Base-by-base conservation (phyloP, 2,888 invertebrate species). In the Glaucopsyche alexis region DNA sequence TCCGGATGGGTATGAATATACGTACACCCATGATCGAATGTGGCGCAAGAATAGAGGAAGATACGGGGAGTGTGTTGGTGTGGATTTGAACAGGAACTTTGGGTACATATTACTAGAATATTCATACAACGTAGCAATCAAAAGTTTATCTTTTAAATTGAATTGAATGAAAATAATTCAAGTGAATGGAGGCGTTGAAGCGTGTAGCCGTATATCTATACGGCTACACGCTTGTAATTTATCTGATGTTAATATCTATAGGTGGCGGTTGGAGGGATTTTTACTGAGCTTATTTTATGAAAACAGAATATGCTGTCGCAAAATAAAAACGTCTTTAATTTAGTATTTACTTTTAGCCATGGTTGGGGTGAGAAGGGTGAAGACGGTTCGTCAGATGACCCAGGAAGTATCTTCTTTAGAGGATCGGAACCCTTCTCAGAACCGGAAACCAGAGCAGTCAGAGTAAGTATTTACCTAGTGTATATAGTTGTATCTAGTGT, bases 1-100 rank as follows among this genome's bases (percentile, higher is more conserved):
- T 86, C 97, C 97, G 9, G 97, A 98, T 84, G 97, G 98, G 2
- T 98, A 98, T 84, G 97, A 96, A 81, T 97, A 96, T 86, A 95
- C 97, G 0, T 97, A 97, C 85, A 95, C 94, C 0, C 93, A 93
- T 14, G 97, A 97, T 84, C 94, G 98, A 70, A 91, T 98, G 84
- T 98, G 98, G 98, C 93, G 97, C 71, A 97, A 97, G 81, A 97
- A 96, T 81, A 92, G 96, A 71, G 83, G 94, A 83, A 80, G 91
- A 85, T 83, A 93, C 87, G 95, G 95, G 65, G 94, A 95, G 16
- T 97, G 97, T 80, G 88, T 94, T 0, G 97, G 97, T 0, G 95
- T 96, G 0, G 97, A 98, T 86, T 94, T 97, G 1, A 97, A 97
- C 83, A 94, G 98, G 76, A 98, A 98, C 87, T 98, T 97, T 83